Evolutionary conservation across 2,888 invertebrate genomes (phyloP), one percentile per base, ranked within the genome.

Genomic region (Calliscelio sp.): DNA sequence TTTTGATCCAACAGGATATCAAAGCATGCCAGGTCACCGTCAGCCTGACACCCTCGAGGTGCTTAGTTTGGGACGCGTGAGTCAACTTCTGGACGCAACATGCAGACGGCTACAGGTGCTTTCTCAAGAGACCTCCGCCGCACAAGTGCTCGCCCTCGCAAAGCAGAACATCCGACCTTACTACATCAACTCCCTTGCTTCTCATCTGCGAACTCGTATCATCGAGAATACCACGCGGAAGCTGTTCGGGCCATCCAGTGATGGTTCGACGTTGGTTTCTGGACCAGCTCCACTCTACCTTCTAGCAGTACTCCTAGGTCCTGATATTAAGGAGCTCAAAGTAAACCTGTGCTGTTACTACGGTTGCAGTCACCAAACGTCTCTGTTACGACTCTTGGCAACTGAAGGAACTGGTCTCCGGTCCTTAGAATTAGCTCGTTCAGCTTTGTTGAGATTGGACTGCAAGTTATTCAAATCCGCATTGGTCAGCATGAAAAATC

Each of bases 331-430:
- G 51, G 88, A 89, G 18, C 88, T 94, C 32, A 90, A 91, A 51
- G 92, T 93, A 11, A 93, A 93, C 80, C 88, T 94, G 0, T 94
- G 93, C 86, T 94, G 93, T 86, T 94, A 93, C 80, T 94, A 93
- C 71, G 93, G 93, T 14, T 94, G 93, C 85, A 93, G 93, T 41
- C 93, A 94, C 84, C 93, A 94, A 85, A 92, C 93, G 2, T 93
- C 93, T 0, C 77, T 94, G 11, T 84, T 94, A 0, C 91, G 92
- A 35, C 88, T 93, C n/a, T 85, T 94, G 11, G 91, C 93, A 0
- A 85, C 88, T 0, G 93, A 93, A 73, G 93, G 93, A 11, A 87
- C 87, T 14, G 93, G 93, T 20, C 78, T 94, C 0, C 91, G 92
- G 44, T 91, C 91, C 1, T 82, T 93, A 24, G 93, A 93, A 73